Evolutionary conservation across 2,113 vertebrate genomes (phyloP).

Genomic region (Calypte anna): DNA sequence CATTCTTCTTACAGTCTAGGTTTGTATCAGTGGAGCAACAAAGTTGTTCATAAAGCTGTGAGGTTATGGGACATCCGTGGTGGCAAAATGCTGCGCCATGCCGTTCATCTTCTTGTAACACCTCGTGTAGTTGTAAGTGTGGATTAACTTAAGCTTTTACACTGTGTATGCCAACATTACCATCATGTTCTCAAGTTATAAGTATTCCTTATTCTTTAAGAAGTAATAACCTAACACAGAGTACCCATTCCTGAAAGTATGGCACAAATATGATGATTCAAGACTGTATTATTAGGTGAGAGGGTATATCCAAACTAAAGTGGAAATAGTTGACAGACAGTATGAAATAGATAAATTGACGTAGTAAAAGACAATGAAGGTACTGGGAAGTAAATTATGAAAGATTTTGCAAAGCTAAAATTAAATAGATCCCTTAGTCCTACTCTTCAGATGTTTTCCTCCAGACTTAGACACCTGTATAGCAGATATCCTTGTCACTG

Average conservation of each 20-base stretch:
- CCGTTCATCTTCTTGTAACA: constrained; percentile 89
- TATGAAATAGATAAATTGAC: not conserved
- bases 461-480: accelerated
- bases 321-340: not conserved
- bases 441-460: not conserved
- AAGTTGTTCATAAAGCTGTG: constrained; percentile 83
- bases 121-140: constrained; percentile 91
- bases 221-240: not conserved
- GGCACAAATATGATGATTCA: not conserved
- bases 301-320: not conserved
- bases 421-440: not conserved
- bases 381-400: not conserved
- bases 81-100: constrained; percentile 84
- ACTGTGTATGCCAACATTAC: not conserved
- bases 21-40: constrained; percentile 95
- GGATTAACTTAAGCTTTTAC: not conserved
- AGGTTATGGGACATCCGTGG: constrained; percentile 88
- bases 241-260: not conserved
- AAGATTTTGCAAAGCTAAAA: not conserved
- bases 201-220: not conserved
- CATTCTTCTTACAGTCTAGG: constrained; percentile 84
- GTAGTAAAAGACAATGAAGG: not conserved
- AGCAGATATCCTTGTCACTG: not conserved
- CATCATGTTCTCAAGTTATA: not conserved
- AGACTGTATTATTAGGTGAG: not conserved